Evolutionary conservation across 2,797 vertebrate species (phyloP).

Genomic region (Xenops minutus): DNA sequence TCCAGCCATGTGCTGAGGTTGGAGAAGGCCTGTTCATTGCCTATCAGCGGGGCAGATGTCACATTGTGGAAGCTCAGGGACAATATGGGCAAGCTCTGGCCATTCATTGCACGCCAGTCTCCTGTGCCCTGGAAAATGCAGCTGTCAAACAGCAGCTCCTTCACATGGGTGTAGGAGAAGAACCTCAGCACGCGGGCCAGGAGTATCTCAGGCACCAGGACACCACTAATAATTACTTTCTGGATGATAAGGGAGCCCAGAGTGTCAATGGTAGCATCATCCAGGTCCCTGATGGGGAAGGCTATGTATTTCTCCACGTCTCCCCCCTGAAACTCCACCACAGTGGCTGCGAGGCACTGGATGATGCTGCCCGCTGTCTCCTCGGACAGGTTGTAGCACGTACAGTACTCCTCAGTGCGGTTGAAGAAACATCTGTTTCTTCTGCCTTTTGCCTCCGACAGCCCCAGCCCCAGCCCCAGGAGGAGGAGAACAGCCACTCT

Average conservation of each 20-base stretch:
- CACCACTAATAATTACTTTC: constrained; percentile 56
- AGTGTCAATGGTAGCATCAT: neutral
- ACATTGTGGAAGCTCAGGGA: constrained; percentile 66
- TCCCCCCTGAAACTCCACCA: constrained; percentile 69
- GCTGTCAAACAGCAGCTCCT: constrained; percentile 65
- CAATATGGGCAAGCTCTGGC: neutral
- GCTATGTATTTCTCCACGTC: constrained; percentile 21
- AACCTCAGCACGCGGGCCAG: constrained; percentile 41
- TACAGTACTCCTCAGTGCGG: constrained; percentile 29
- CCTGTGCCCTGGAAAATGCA: constrained; percentile 42
- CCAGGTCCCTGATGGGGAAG: neutral
- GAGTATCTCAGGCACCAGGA: constrained; percentile 61
- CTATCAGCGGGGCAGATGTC: neutral
- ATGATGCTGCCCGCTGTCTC: neutral
- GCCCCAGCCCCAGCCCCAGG: constrained; percentile 1
- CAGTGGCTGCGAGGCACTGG: constrained; percentile 44
- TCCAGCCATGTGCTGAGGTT: constrained; percentile 61
- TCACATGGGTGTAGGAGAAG: constrained; percentile 61
- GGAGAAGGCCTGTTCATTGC: neutral
- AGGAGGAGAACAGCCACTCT: neutral
- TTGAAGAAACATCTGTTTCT: constrained; percentile 19
- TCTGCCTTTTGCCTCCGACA: neutral
- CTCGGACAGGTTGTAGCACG: constrained; percentile 57
- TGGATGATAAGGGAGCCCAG: neutral
- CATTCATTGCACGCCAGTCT: neutral